Evolutionary conservation across 2,888 invertebrate genomes (phyloP).

Genomic region (Lumbricus terrestris): DNA sequence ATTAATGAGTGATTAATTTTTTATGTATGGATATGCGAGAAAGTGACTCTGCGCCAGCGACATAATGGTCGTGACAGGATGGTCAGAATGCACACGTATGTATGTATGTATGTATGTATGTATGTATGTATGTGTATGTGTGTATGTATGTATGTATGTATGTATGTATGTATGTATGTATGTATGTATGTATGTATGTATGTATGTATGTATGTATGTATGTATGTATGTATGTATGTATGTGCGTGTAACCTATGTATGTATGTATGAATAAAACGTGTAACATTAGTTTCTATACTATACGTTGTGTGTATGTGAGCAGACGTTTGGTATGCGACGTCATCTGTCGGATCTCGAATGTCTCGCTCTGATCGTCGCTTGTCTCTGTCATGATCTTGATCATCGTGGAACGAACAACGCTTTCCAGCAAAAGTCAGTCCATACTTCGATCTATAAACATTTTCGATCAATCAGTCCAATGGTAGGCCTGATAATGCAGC

Average conservation of each 20-base stretch:
- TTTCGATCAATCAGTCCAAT: not conserved
- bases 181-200: no score
- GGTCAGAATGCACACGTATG: no score
- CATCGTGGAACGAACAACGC: conserved; percentile 58
- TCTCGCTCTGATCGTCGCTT: conserved; percentile 52
- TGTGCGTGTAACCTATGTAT: no score
- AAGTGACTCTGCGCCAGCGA: no score
- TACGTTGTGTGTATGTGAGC: not conserved
- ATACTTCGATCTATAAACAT: not conserved
- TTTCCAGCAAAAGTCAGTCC: conserved; percentile 54
- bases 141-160: not conserved
- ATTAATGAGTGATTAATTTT: no score
- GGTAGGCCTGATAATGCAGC: no score
- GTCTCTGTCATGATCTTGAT: conserved; percentile 56
- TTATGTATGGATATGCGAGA: no score
- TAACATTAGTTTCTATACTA: not conserved
- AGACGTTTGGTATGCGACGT: conserved; percentile 33
- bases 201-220: no score
- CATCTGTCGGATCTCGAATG: conserved; percentile 46
- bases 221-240: no score
- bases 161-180: not conserved
- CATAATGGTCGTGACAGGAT: no score
- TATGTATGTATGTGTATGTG: no score
- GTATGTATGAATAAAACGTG: not conserved
- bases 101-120: no score